These are phyloP conservation scores for Erpobdella octoculata DNA, from an alignment of 2,888 invertebrate species.

Conservation along the genomic window DNA sequence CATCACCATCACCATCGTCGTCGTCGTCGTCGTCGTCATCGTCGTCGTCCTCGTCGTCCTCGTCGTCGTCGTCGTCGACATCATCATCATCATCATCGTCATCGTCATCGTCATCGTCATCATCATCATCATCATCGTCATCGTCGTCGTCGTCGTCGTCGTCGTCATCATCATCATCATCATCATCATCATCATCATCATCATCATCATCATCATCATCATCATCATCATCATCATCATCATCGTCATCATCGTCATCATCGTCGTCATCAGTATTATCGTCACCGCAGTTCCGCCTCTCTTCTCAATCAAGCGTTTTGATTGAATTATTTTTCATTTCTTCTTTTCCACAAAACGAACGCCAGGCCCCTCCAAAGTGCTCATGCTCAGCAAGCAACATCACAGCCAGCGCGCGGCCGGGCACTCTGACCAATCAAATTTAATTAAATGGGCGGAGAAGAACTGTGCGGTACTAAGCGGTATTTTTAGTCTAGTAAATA, in stretches of 20 bases:
- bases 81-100: constrained; percentile 17
- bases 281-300: background rate
- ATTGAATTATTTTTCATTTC: no score
- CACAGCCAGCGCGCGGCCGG: no score
- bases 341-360: background rate
- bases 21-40: constrained; percentile 8
- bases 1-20: no score
- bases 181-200: constrained; percentile 5
- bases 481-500: no score
- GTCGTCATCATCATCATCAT: background rate
- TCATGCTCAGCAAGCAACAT: no score
- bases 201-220: constrained; percentile 5
- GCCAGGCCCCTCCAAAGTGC: background rate
- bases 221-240: constrained; percentile 5
- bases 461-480: no score
- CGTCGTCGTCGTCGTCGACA: background rate
- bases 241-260: background rate
- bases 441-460: no score
- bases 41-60: constrained; percentile 4
- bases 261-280: no score
- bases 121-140: constrained; percentile 21
- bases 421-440: no score
- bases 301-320: background rate
- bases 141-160: background rate
- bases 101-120: constrained; percentile 17